Conservation (phyloP, 2,888 invertebrate genomes). For the Amorpha juglandis region DNA sequence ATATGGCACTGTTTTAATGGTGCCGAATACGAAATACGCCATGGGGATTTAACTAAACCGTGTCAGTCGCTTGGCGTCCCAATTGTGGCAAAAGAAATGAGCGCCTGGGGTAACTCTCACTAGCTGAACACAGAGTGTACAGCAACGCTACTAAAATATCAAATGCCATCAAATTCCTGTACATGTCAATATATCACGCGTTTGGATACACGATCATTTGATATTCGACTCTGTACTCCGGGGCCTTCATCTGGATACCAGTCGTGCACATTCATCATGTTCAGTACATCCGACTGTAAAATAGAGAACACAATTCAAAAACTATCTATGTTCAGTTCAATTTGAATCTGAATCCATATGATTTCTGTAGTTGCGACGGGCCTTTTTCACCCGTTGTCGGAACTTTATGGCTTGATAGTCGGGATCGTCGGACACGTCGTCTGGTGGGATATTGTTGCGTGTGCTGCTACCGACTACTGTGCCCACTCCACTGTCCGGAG, state of each 20-base stretch:
- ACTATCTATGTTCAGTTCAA: slow-evolving; percentile 59
- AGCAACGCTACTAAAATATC: not conserved
- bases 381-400: slow-evolving; percentile 85
- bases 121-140: not conserved
- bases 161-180: not conserved
- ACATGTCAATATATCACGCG: not conserved
- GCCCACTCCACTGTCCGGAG: slow-evolving; percentile 74
- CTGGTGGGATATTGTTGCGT: slow-evolving; percentile 54
- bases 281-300: slow-evolving; percentile 18
- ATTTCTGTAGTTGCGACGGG: slow-evolving; percentile 86
- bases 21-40: not conserved
- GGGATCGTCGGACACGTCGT: slow-evolving; percentile 72
- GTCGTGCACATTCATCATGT: slow-evolving; percentile 13
- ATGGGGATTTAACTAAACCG: slow-evolving; percentile 7
- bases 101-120: not conserved
- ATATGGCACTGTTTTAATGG: slow-evolving; percentile 10
- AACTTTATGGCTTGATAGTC: slow-evolving; percentile 82
- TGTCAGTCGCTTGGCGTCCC: slow-evolving; percentile 10
- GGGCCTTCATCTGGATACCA: not conserved
- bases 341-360: slow-evolving; percentile 88
- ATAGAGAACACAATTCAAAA: slow-evolving; percentile 44
- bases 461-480: slow-evolving; percentile 67
- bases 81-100: slow-evolving; percentile 13
- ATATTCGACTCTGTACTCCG: not conserved
- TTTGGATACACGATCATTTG: not conserved